Conservation (phyloP, 2,113 vertebrate species). For the Amphiprion ocellaris region DNA sequence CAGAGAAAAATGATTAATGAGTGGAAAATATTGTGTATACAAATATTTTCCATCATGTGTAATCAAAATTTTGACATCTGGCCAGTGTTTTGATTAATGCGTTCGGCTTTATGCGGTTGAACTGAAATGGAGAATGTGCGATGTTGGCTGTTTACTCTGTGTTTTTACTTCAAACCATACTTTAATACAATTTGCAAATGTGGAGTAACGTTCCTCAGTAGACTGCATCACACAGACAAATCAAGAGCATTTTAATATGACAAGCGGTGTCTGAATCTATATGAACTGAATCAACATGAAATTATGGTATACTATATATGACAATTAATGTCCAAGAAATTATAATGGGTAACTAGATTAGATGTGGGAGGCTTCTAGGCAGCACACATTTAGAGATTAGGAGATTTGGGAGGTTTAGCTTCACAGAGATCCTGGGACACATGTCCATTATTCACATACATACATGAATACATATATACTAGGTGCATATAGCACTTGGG, state of each 20-base stretch:
- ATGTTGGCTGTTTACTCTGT: neutral
- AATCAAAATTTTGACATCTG: neutral
- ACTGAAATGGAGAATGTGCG: neutral
- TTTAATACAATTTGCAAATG: slow-evolving; percentile 11
- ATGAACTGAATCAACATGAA: slow-evolving; percentile 38
- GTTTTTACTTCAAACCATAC: no score
- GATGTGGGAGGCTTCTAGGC: slow-evolving; percentile 30
- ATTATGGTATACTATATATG: neutral
- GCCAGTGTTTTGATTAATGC: slow-evolving; percentile 24
- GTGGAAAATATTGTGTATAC: neutral
- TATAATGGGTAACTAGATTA: slow-evolving; percentile 47
- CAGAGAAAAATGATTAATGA: slow-evolving; percentile 21
- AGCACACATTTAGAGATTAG: slow-evolving; percentile 64
- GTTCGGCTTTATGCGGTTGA: neutral
- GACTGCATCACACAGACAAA: slow-evolving; percentile 3
- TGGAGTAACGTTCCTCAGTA: neutral
- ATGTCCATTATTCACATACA: slow-evolving; percentile 17
- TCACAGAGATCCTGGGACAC: slow-evolving; percentile 36
- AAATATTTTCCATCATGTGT: neutral
- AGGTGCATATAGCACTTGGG: neutral
- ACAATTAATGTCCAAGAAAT: slow-evolving; percentile 2
- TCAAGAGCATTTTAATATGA: slow-evolving; percentile 2
- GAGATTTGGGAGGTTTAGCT: slow-evolving; percentile 65
- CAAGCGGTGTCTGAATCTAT: slow-evolving; percentile 17
- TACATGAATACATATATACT: neutral